Evolutionary conservation across 2,888 invertebrate species (phyloP).

Genomic region (Melipona beecheii): DNA sequence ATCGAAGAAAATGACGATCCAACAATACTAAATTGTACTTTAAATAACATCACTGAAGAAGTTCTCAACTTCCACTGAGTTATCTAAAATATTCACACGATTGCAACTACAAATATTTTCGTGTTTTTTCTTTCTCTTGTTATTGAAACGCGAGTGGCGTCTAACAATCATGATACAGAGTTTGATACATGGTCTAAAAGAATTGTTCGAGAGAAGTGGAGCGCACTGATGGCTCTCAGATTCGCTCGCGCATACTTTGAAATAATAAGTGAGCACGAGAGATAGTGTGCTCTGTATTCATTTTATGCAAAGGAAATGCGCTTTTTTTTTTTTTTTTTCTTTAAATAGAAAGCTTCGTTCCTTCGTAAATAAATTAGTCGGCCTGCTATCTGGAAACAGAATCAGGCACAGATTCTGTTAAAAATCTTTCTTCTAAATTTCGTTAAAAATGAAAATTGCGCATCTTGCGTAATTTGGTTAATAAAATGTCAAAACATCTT

Average conservation of each 20-base stretch:
- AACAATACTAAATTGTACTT: too few relatives aligned
- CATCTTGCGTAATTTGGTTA: not conserved
- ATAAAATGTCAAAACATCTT: not conserved
- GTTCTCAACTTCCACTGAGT: not conserved
- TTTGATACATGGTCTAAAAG: not conserved
- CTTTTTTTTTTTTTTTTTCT: not conserved
- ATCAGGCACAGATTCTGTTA: not conserved
- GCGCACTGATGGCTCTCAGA: slow-evolving; percentile 16
- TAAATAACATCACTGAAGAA: too few relatives aligned
- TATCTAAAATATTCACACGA: not conserved
- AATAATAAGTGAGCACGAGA: slow-evolving; percentile 3
- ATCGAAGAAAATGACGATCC: too few relatives aligned
- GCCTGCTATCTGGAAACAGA: not conserved
- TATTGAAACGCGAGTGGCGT: not conserved
- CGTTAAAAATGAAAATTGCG: too few relatives aligned
- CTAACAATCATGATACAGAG: too few relatives aligned
- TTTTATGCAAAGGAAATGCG: not conserved
- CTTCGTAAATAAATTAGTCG: not conserved
- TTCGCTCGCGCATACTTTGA: not conserved
- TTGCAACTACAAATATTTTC: not conserved
- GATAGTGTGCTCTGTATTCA: not conserved
- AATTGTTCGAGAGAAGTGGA: slow-evolving; percentile 21
- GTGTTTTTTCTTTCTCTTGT: not conserved
- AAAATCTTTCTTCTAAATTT: too few relatives aligned
- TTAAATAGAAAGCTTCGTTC: slow-evolving; percentile 7